Conservation (phyloP, 2,797 vertebrate genomes). For the Crocodylus rhombifer region DNA sequence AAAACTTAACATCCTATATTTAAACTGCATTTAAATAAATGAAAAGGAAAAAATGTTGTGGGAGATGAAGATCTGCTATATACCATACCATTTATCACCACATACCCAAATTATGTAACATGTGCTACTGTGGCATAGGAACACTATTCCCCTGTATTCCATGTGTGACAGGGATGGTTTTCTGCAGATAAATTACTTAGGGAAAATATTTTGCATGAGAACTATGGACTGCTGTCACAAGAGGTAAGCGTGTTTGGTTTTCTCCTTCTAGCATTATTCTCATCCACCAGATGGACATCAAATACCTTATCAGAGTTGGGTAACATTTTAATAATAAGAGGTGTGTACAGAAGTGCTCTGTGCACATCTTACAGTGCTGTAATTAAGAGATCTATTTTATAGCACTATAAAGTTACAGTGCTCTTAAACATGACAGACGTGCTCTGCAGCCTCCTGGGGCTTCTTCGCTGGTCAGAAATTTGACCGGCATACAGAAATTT, state of each 20-base stretch:
- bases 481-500: too few relatives aligned
- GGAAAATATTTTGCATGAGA: not conserved
- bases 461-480: too few relatives aligned
- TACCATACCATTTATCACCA: not conserved
- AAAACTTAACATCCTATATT: not conserved
- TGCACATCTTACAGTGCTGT: too few relatives aligned
- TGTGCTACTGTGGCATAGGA: not conserved
- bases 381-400: too few relatives aligned
- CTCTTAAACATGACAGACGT: too few relatives aligned
- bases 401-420: too few relatives aligned
- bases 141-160: not conserved
- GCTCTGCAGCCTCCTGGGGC: too few relatives aligned
- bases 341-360: too few relatives aligned
- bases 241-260: not conserved
- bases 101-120: not conserved
- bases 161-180: not conserved
- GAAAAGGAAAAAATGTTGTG: not conserved
- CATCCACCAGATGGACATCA: not conserved
- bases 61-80: not conserved
- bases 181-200: not conserved
- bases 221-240: not conserved
- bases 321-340: not conserved
- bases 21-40: not conserved
- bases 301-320: not conserved
- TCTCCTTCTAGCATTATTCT: not conserved